These are phyloP conservation scores for Tangachromis dhanisi DNA, from an alignment of 2,113 vertebrate species.

Conservation along the genomic window DNA sequence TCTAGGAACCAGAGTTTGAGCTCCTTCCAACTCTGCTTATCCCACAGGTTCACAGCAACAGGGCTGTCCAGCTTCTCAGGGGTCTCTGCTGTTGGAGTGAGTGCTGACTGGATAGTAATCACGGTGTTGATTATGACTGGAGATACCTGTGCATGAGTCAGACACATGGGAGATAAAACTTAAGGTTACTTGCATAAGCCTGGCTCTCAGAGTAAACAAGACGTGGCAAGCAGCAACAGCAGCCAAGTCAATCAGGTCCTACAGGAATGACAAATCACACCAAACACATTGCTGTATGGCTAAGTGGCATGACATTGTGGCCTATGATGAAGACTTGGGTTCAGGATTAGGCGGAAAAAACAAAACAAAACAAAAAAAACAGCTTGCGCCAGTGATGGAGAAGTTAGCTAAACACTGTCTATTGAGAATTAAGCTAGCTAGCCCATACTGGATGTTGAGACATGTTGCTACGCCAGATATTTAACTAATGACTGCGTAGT, in stretches of 20 bases:
- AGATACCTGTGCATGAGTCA: constrained; percentile 78
- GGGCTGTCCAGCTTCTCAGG: constrained; percentile 74
- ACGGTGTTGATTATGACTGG: constrained; percentile 98
- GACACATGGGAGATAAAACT: background rate
- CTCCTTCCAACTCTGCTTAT: constrained; percentile 79
- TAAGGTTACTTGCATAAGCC: background rate
- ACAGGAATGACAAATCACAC: background rate
- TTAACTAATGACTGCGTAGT: background rate
- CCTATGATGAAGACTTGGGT: background rate
- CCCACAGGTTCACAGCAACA: constrained; percentile 81
- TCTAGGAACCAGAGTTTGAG: constrained; percentile 96
- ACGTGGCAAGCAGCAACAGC: background rate
- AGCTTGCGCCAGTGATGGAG: background rate
- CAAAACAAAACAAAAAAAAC: background rate
- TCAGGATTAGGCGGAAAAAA: background rate
- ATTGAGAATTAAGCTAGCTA: background rate
- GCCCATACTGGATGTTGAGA: background rate
- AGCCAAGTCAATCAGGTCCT: background rate
- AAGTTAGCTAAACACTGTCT: background rate
- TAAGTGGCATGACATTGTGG: background rate
- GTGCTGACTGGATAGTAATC: constrained; percentile 88
- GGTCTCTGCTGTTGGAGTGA: constrained; percentile 80
- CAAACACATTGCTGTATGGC: background rate
- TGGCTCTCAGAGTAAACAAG: background rate
- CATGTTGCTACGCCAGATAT: background rate